Base-by-base conservation (phyloP, 1,140 invertebrate species). In the Pseudomyrmex cubaensis region DNA sequence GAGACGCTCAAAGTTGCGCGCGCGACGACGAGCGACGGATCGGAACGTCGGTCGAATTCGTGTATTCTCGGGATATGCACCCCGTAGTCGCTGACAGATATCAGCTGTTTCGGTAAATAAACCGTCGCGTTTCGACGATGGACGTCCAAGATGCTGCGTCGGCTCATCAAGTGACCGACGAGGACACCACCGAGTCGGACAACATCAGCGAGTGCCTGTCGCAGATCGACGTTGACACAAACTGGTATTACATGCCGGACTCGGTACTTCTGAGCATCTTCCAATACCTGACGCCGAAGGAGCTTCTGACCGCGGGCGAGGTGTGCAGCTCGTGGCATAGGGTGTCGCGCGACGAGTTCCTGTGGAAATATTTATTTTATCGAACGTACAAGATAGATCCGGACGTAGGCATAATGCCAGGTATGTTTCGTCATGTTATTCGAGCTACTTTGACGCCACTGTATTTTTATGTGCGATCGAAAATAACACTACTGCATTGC, bases 331-430 rank as follows among this genome's bases (percentile, higher is more conserved):
- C 94, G 1, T 97, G 96, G 96, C 94, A 96, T 85, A 90, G 95
- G 70, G 95, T 96, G 8, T 95, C 95, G 15, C 94, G 95, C 63
- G 96, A 97, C 91, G 96, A 97, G 89, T 94, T 97, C 57, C 90
- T 97, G 1, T 97, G 97, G 97, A 96, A 96, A 83, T 93, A 95
- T 82, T 92, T 97, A 57, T 96, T 97, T 88, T 96, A 96, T 87
- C 91, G 92, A 8, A 95, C 96, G 84, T 97, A 96, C 90, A 95
- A 96, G 86, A 95, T 97, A 64, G 95, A 96, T 73, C 92, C 94
- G 17, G 95, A 87, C 74, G 94, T 97, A 85, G 94, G 95, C 2
- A 95, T 97, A 54, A 95, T 95, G 85, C 96, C 96, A 93, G 96
- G 96, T 96, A 92, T 90, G 85, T 82, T 86, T 85, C 57, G 56